These are phyloP conservation scores for Megaustenia siamemsis DNA, from an alignment of 2,888 invertebrate genomes.

Conservation along the genomic window DNA sequence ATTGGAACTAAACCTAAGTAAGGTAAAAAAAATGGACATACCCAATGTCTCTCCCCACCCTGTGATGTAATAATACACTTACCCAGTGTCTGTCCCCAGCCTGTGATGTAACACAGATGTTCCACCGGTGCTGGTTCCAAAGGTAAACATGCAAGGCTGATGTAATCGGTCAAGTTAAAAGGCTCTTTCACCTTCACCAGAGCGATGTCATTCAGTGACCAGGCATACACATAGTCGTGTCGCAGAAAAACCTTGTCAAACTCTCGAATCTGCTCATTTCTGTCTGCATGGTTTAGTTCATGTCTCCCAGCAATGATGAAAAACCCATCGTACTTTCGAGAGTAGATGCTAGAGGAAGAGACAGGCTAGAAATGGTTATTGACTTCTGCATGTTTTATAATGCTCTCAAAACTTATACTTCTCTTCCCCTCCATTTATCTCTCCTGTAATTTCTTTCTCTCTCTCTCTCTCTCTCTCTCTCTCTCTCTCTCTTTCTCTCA, in stretches of 20 bases:
- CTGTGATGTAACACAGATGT: constrained; percentile 66
- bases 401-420: too few species aligned
- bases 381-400: too few species aligned
- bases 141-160: constrained; percentile 67
- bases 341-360: constrained; percentile 6
- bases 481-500: too few species aligned
- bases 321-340: constrained; percentile 17
- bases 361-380: too few species aligned
- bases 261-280: constrained; percentile 32
- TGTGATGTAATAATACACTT: constrained; percentile 60
- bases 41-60: constrained; percentile 70
- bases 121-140: constrained; percentile 49
- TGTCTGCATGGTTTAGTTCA: not conserved
- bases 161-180: constrained; percentile 60
- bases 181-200: constrained; percentile 66
- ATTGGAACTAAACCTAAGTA: not conserved
- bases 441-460: too few species aligned
- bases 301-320: constrained; percentile 43
- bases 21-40: constrained; percentile 46
- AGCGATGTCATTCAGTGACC: constrained; percentile 69
- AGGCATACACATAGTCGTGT: constrained; percentile 60
- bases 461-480: too few species aligned
- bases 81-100: constrained; percentile 70
- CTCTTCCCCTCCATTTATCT: too few species aligned
- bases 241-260: constrained; percentile 59